A percentile compares a stretch with the other conserved stretches of the same genome.
Conservation (phyloP, 2,888 invertebrate species). For the Erynnis tages region DNA sequence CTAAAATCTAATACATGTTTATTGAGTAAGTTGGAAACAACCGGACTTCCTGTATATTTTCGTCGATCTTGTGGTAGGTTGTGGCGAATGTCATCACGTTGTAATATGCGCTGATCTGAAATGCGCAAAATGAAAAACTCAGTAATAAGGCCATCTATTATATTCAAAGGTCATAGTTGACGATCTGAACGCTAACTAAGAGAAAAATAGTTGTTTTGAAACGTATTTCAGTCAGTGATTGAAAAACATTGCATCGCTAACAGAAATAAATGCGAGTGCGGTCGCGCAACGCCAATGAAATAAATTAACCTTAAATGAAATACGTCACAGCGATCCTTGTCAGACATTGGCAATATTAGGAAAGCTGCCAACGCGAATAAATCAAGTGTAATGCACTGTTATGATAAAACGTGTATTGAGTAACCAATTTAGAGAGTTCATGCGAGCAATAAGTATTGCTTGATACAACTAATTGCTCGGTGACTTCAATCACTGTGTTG, state of each 20-base stretch:
- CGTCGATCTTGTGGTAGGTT: constrained; percentile 4
- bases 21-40: background rate
- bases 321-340: constrained; percentile 24
- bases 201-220: constrained; percentile 6
- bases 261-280: constrained; percentile 24
- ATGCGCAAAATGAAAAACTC: background rate
- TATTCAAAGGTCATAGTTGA: background rate
- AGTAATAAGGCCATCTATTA: background rate
- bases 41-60: background rate
- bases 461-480: too few relatives aligned
- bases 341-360: constrained; percentile 20
- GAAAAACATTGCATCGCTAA: constrained; percentile 19
- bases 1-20: background rate
- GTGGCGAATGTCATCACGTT: constrained; percentile 1
- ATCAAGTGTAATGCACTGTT: constrained; percentile 20
- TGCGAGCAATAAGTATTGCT: background rate
- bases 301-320: constrained; percentile 28
- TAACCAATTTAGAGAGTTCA: too few relatives aligned
- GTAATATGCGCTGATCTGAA: constrained; percentile 17
- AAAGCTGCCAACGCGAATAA: constrained; percentile 18
- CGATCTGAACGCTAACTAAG: background rate
- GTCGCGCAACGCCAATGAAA: constrained; percentile 25
- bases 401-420: constrained; percentile 3
- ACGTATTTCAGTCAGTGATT: constrained; percentile 6
- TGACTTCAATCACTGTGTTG: too few relatives aligned